Evolutionary conservation across 2,888 invertebrate genomes (phyloP).

Genomic region (Lordiphosa fenestrarum): DNA sequence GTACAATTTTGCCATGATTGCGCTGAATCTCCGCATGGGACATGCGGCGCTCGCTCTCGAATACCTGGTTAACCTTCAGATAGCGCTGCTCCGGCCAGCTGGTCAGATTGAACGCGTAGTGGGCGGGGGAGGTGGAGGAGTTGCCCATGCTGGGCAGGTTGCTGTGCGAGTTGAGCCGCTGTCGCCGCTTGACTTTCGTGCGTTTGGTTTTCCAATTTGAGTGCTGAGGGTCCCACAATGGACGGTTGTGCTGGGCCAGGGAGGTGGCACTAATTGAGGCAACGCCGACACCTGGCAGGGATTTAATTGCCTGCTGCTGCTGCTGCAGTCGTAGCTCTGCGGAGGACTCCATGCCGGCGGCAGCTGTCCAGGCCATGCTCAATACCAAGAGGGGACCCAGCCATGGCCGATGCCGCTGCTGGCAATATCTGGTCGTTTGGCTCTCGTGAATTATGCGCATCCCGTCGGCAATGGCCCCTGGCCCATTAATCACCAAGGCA

Average conservation of each 20-base stretch:
- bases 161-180: constrained; percentile 60
- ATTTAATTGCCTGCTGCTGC: constrained; percentile 37
- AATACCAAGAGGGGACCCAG: constrained; percentile 20
- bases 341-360: constrained; percentile 58
- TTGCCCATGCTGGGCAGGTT: constrained; percentile 47
- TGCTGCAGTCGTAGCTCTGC: constrained; percentile 47
- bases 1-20: constrained; percentile 82
- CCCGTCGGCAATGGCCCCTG: constrained; percentile 69
- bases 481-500: constrained; percentile 72
- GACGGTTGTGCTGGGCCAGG: background rate
- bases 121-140: constrained; percentile 13
- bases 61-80: constrained; percentile 80
- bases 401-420: constrained; percentile 3
- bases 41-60: constrained; percentile 78
- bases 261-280: constrained; percentile 39
- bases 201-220: constrained; percentile 61
- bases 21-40: constrained; percentile 65
- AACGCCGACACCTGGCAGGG: constrained; percentile 24
- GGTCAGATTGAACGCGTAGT: constrained; percentile 33
- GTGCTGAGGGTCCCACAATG: background rate
- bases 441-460: constrained; percentile 70
- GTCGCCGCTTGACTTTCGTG: constrained; percentile 70
- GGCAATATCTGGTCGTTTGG: constrained; percentile 49
- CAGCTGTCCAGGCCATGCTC: constrained; percentile 39
- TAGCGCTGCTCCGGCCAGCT: constrained; percentile 70